Percentiles rank a stretch among this genome's conserved stretches.
Conservation (phyloP, 2,888 invertebrate genomes). For the Amphiduros pacificus region DNA sequence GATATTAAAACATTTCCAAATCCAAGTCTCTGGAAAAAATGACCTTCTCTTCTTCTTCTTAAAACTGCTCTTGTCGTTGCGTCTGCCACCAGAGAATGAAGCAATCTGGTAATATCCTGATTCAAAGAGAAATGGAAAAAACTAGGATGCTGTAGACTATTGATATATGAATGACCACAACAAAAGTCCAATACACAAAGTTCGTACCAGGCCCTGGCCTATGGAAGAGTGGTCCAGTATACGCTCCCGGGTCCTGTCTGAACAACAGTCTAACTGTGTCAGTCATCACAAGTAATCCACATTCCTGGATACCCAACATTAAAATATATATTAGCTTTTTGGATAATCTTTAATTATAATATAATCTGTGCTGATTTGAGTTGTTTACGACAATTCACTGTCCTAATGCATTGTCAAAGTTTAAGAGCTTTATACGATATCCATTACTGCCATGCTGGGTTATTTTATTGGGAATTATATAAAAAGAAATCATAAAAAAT, state of each 20-base stretch:
- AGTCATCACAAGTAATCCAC: constrained; percentile 27
- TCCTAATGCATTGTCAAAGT: too few relatives aligned
- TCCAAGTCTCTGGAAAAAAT: constrained; percentile 74
- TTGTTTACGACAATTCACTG: too few relatives aligned
- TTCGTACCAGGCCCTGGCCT: constrained; percentile 11
- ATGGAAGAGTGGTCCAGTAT: constrained; percentile 13
- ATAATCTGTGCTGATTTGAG: too few relatives aligned
- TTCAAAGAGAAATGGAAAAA: not conserved
- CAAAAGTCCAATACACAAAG: not conserved
- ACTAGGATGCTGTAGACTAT: not conserved
- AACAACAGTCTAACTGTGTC: constrained; percentile 25
- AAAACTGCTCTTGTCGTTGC: not conserved
- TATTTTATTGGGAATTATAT: too few relatives aligned
- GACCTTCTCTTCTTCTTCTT: constrained; percentile 15
- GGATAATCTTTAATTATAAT: too few relatives aligned
- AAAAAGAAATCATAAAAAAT: too few relatives aligned
- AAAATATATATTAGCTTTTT: too few relatives aligned
- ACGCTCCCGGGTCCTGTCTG: constrained; percentile 15
- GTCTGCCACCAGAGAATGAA: constrained; percentile 5
- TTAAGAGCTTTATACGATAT: too few relatives aligned
- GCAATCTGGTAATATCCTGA: constrained; percentile 16
- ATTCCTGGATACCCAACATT: constrained; percentile 18
- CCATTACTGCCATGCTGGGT: too few relatives aligned
- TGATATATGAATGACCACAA: not conserved
- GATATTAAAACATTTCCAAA: constrained; percentile 67